Evolutionary conservation across 2,888 invertebrate genomes (phyloP).

Genomic region (Coleophora deauratella): DNA sequence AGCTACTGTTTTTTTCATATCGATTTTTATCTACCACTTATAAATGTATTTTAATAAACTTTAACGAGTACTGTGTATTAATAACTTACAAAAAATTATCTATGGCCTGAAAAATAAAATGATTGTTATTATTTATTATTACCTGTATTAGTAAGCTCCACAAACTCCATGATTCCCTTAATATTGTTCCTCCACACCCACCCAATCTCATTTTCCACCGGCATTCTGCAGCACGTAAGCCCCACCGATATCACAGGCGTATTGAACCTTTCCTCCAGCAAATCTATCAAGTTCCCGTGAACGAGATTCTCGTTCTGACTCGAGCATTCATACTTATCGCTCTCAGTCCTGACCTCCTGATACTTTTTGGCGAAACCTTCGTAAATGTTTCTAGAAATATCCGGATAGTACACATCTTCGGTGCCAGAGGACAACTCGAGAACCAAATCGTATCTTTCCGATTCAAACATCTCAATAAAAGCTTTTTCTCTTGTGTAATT

Average conservation of each 20-base stretch:
- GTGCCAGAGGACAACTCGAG: slow-evolving; percentile 84
- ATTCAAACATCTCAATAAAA: slow-evolving; percentile 77
- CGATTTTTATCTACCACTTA: no score
- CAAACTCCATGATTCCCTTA: slow-evolving; percentile 76
- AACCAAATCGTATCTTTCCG: slow-evolving; percentile 80
- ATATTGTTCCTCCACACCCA: slow-evolving; percentile 82
- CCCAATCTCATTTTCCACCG: slow-evolving; percentile 77
- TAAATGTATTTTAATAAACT: no score
- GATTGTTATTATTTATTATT: no score
- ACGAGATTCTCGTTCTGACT: slow-evolving; percentile 24
- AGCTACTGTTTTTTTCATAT: no score
- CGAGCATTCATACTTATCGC: slow-evolving; percentile 43
- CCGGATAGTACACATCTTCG: slow-evolving; percentile 74
- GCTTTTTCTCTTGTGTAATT: slow-evolving; percentile 72
- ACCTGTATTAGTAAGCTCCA: slow-evolving; percentile 78
- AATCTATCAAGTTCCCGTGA: slow-evolving; percentile 71
- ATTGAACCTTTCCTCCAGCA: slow-evolving; percentile 76
- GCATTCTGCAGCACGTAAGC: slow-evolving; percentile 89
- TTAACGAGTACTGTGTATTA: no score
- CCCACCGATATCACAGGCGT: slow-evolving; percentile 81
- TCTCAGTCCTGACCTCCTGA: slow-evolving; percentile 52
- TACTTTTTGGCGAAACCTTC: slow-evolving; percentile 62
- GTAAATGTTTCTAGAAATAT: slow-evolving; percentile 49
- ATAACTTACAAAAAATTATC: no score
- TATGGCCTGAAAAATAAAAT: no score